Conservation (phyloP, 2,113 vertebrate species). For the Rhombomys opimus region DNA sequence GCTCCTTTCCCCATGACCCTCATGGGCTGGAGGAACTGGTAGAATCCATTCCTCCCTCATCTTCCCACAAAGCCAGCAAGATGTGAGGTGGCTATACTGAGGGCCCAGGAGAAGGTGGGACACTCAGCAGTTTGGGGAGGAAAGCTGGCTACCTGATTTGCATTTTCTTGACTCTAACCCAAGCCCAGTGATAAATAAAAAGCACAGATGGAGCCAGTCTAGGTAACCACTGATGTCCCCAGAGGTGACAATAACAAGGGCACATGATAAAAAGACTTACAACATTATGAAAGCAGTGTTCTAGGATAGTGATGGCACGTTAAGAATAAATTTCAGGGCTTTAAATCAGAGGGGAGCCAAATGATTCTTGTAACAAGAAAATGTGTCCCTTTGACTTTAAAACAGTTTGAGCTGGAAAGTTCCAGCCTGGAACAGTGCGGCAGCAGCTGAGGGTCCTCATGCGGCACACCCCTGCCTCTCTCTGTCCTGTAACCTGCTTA, state of each 20-base stretch:
- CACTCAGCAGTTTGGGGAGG: background rate
- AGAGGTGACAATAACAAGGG: background rate
- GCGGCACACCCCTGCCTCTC: background rate
- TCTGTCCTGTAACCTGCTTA: background rate
- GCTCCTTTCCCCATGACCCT: conserved; percentile 32
- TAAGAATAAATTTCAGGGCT: background rate
- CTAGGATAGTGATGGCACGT: background rate
- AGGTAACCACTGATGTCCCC: background rate
- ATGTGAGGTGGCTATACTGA: background rate
- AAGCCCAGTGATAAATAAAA: background rate
- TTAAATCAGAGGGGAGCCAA: conserved; percentile 22
- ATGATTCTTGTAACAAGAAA: background rate
- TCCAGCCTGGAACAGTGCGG: background rate
- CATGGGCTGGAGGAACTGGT: background rate
- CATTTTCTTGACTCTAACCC: background rate
- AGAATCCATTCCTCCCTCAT: background rate
- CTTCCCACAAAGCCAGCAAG: background rate
- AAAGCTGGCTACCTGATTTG: background rate
- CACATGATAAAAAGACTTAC: background rate
- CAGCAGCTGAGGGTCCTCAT: conserved; percentile 18
- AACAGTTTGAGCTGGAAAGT: conserved; percentile 11
- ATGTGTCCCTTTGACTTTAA: conserved; percentile 19
- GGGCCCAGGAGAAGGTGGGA: background rate
- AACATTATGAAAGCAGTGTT: background rate
- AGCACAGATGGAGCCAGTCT: background rate